Evolutionary conservation across 2,888 invertebrate genomes (phyloP), one percentile per base, ranked within the genome.

Genomic region (Clivina fossor): DNA sequence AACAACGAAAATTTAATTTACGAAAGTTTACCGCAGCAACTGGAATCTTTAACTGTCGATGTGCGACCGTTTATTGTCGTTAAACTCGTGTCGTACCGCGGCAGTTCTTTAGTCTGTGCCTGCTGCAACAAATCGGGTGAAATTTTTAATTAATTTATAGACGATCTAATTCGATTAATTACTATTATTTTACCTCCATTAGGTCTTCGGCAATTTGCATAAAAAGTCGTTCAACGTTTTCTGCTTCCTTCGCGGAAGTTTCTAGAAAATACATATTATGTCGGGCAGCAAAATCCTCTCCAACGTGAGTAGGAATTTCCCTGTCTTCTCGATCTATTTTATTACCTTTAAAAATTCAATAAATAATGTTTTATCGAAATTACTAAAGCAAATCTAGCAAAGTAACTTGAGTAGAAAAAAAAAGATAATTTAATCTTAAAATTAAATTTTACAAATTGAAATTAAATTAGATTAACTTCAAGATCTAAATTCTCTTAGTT

Each of bases 231-330:
- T 98, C 97, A 2, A 98, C 97, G 77, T 98, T 97, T 68, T 97
- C 96, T 1, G 96, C 93, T 75, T 97, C 95, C 72, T 97, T 94
- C 1, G 97, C 97, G 0, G 97, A 97, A 0, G 97, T 98, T 78
- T 98, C 97, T 64, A 98, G 80, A 76, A 96, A 98, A 74, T 95
- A 94, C 93, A 98, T 98, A 66, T 92, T 91, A 69, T 97, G 93
- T 64, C 92, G 83, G 68, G 91, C 90, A 15, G 97, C 93, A 78
- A 98, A 98, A 71, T 94, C 93, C 74, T 93, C 93, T 1, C 96
- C 98, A 40, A 97, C 93, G 69, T 92, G 88, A 20, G 88, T 86
- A 1, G 97, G 97, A 68, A 96, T 91, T 79, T 98, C 97, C 63
- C 96, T 80, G 71, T 95, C 95, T 70, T 94, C 93, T 65, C 95